These are phyloP conservation scores for Cinclus mexicanus DNA, from an alignment of 2,113 vertebrate species.

Conservation along the genomic window DNA sequence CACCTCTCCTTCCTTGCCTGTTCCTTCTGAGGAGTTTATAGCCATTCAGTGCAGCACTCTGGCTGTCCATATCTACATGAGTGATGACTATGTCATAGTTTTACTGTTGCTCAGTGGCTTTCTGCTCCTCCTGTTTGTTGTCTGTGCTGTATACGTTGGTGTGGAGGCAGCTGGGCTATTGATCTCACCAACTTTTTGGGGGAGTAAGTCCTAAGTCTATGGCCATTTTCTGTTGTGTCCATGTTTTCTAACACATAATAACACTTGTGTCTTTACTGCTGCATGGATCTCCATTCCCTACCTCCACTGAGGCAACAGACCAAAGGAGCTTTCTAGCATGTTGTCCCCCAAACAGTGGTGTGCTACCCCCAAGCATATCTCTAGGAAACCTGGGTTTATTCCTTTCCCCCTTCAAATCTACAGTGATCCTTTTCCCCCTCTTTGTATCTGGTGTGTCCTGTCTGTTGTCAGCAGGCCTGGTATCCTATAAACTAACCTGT, in stretches of 20 bases:
- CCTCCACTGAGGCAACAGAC: neutral
- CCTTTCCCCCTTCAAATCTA: neutral
- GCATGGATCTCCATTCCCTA: neutral
- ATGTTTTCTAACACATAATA: neutral
- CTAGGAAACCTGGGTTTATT: neutral
- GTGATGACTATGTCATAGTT: neutral
- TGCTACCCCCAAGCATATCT: neutral
- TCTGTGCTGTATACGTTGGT: neutral
- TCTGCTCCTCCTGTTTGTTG: neutral
- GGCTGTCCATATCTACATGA: neutral
- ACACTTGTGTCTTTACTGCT: neutral
- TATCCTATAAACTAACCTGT: neutral
- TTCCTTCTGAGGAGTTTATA: neutral
- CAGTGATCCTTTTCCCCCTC: neutral
- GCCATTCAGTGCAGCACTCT: neutral
- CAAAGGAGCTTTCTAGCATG: neutral
- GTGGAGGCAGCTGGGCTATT: neutral
- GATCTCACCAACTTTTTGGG: neutral
- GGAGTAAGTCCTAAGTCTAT: neutral
- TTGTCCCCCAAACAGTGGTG: neutral
- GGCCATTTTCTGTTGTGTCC: neutral
- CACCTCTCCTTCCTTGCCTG: neutral
- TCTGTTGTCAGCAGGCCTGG: neutral
- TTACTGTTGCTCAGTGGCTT: neutral
- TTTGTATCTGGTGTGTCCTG: neutral